These are phyloP conservation scores for Chromis chromis DNA, from an alignment of 2,797 vertebrate species.

Conservation along the genomic window DNA sequence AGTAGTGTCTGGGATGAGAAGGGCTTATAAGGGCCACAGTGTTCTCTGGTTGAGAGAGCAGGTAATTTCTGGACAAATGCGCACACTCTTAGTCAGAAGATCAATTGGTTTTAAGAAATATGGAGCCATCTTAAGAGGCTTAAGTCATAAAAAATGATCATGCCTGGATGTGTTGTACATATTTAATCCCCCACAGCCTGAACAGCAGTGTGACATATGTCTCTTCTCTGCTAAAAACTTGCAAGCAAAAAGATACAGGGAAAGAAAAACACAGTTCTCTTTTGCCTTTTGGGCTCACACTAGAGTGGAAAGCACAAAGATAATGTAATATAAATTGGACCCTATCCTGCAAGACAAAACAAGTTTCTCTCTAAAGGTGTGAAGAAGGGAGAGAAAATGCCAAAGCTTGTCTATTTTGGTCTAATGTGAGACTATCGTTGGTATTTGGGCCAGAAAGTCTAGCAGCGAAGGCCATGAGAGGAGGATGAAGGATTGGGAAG, in stretches of 20 bases:
- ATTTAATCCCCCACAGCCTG: conserved; percentile 81
- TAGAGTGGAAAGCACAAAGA: conserved; percentile 53
- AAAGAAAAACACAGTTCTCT: conserved; percentile 13
- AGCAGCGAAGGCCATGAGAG: conserved; percentile 41
- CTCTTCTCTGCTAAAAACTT: conserved; percentile 66
- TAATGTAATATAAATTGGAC: conserved; percentile 51
- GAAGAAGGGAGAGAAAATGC: conserved; percentile 34
- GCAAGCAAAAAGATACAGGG: conserved; percentile 42
- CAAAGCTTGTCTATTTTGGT: conserved; percentile 60
- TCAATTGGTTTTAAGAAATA: conserved; percentile 83
- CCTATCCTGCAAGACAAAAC: conserved; percentile 56
- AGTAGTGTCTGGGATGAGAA: conserved; percentile 37
- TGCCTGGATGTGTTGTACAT: conserved; percentile 85
- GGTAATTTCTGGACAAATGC: conserved; percentile 78
- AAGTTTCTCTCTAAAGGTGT: conserved; percentile 46
- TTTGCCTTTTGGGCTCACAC: conserved; percentile 45
- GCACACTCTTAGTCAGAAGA: conserved; percentile 71
- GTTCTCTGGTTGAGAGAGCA: conserved; percentile 68
- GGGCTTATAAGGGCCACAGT: conserved; percentile 51
- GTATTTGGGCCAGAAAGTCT: conserved; percentile 58
- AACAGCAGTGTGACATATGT: conserved; percentile 77
- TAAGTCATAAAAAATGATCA: conserved; percentile 86
- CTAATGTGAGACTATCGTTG: conserved; percentile 52
- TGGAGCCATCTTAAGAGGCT: conserved; percentile 85
- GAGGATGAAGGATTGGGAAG: conserved; percentile 42